A percentile compares a stretch with the other conserved stretches of the same genome.
Evolutionary conservation across 2,888 invertebrate genomes (phyloP).

Genomic region (Stramonita haemastoma): DNA sequence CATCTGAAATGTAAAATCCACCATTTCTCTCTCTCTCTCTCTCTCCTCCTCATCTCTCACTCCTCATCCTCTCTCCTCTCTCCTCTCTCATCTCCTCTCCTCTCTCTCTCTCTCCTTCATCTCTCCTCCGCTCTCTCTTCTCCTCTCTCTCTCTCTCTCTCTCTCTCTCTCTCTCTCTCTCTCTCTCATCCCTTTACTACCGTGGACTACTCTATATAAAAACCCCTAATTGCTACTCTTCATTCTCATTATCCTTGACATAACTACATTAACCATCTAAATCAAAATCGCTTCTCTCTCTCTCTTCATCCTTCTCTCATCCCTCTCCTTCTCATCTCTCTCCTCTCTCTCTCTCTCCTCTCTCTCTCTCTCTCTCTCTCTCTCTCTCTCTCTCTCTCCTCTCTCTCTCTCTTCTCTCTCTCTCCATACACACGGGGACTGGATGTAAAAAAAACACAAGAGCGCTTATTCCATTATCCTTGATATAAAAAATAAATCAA

Average conservation of each 20-base stretch:
- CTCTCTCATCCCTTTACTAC: too few species aligned
- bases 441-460: too few species aligned
- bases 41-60: background rate
- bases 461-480: too few species aligned
- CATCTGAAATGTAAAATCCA: too few species aligned
- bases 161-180: background rate
- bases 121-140: background rate
- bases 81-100: background rate
- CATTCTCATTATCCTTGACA: too few species aligned
- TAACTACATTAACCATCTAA: too few species aligned
- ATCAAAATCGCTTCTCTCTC: background rate
- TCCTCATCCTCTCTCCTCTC: background rate
- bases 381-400: background rate
- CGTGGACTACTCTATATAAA: too few species aligned
- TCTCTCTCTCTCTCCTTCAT: background rate
- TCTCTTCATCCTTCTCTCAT: background rate
- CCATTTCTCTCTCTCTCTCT: background rate
- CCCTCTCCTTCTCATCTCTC: background rate
- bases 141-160: background rate
- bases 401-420: too few species aligned
- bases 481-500: too few species aligned
- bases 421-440: too few species aligned
- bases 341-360: background rate
- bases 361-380: background rate
- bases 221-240: too few species aligned